These are phyloP conservation scores for Platysternon megacephalum DNA, from an alignment of 2,113 vertebrate species.

Conservation along the genomic window DNA sequence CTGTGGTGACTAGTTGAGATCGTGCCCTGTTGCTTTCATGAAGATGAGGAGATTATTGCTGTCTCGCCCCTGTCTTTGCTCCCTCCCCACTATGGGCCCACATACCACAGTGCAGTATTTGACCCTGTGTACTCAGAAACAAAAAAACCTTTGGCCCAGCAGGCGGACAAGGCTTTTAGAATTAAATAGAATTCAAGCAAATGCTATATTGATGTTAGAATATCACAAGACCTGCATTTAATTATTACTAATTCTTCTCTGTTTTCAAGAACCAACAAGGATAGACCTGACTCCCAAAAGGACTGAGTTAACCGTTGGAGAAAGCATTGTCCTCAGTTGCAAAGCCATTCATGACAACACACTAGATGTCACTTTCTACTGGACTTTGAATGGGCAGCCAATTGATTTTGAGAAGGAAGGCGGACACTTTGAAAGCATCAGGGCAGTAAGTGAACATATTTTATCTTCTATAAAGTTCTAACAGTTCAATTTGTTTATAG, in stretches of 20 bases:
- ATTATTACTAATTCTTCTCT: conserved; percentile 46
- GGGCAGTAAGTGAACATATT: conserved; percentile 89
- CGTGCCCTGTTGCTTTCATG: neutral
- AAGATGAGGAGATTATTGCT: neutral
- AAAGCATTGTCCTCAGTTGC: conserved; percentile 96
- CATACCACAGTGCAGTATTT: neutral
- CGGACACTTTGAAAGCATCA: conserved; percentile 95
- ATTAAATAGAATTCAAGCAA: neutral
- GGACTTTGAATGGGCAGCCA: conserved; percentile 90
- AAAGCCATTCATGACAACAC: conserved; percentile 90
- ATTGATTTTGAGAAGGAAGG: conserved; percentile 91
- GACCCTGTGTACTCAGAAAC: neutral
- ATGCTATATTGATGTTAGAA: neutral
- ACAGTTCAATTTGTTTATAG: neutral
- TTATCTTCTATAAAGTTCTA: neutral
- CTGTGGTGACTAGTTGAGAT: neutral
- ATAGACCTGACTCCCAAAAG: conserved; percentile 91
- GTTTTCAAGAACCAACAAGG: conserved; percentile 89
- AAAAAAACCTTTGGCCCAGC: neutral
- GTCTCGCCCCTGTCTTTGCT: neutral
- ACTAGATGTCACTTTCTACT: conserved; percentile 91
- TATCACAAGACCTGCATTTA: neutral
- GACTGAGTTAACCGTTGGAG: conserved; percentile 93
- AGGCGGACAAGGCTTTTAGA: neutral
- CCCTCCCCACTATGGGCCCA: neutral